Percentiles rank a stretch among this genome's conserved stretches.
Conservation (phyloP, 2,888 invertebrate species). For the Amblyjoppa proteus region DNA sequence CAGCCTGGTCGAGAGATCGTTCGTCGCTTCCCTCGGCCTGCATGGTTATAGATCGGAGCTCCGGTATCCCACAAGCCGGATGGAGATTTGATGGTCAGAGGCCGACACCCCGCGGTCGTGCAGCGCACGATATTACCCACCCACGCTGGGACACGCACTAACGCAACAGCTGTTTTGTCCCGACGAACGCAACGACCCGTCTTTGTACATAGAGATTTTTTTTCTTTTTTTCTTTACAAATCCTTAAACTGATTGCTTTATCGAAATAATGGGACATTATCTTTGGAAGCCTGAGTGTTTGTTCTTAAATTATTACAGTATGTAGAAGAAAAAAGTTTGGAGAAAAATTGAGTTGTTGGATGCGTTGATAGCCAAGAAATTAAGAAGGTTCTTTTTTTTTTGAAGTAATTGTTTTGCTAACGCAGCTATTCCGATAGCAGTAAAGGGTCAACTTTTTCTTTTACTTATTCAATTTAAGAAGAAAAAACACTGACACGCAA, state of each 20-base stretch:
- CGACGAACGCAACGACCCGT: neutral
- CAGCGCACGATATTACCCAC: slow-evolving; percentile 26
- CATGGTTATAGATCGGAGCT: neutral
- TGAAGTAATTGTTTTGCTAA: too few species aligned
- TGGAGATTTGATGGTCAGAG: neutral
- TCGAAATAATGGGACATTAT: too few species aligned
- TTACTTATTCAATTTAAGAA: neutral
- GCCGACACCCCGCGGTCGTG: slow-evolving; percentile 15
- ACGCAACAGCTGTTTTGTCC: slow-evolving; percentile 5
- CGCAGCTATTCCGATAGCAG: neutral
- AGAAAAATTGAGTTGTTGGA: neutral
- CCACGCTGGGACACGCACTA: neutral
- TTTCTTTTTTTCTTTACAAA: too few species aligned
- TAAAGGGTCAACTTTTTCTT: neutral
- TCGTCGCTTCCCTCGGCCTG: slow-evolving; percentile 36
- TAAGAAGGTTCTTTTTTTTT: too few species aligned
- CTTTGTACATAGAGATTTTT: neutral
- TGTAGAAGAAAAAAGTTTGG: too few species aligned
- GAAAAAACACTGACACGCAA: neutral
- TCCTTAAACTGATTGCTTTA: too few species aligned
- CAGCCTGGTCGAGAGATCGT: slow-evolving; percentile 8
- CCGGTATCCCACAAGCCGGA: neutral
- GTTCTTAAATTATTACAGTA: neutral
- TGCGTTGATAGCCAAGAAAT: neutral
- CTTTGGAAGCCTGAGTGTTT: too few species aligned